phyloP scores from a whole-genome alignment of 2,888 invertebrate species.

The Napeogenes inachia region DNA sequence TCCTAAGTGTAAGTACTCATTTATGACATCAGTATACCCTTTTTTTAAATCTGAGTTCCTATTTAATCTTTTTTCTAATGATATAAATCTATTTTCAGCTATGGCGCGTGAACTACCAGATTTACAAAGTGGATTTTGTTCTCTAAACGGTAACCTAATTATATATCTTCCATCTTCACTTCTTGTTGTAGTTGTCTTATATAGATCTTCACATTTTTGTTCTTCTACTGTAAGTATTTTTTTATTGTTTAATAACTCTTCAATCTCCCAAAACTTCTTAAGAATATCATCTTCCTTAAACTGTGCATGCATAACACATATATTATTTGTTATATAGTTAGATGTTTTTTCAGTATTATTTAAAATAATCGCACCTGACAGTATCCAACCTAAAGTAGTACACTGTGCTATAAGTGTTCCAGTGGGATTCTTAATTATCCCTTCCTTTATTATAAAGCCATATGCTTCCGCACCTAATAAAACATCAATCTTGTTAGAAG shows the following conservation, averaged over 20 bases:
- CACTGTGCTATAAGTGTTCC: conserved; percentile 27
- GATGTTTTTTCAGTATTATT: too few relatives aligned
- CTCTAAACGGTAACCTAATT: conserved; percentile 19
- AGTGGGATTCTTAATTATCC: conserved; percentile 23
- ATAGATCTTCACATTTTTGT: conserved; percentile 17
- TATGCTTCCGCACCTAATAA: conserved; percentile 36
- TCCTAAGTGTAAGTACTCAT: conserved; percentile 16
- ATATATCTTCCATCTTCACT: conserved; percentile 21
- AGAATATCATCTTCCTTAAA: too few relatives aligned
- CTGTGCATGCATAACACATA: too few relatives aligned
- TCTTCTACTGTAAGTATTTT: too few relatives aligned
- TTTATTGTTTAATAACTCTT: too few relatives aligned
- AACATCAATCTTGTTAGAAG: conserved; percentile 21
- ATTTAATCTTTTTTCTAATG: conserved; percentile 16
- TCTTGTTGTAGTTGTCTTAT: conserved; percentile 12
- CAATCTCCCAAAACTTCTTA: too few relatives aligned
- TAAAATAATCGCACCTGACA: too few relatives aligned
- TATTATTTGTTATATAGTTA: too few relatives aligned
- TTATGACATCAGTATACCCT: conserved; percentile 19
- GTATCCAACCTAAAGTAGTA: conserved; percentile 13
- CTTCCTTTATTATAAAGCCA: conserved; percentile 27
- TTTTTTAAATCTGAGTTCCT: conserved; percentile 15
- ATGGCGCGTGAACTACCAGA: conserved; percentile 11
- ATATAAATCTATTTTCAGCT: conserved; percentile 14
- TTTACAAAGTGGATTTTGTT: conserved; percentile 13